Evolutionary conservation across 2,113 vertebrate genomes (phyloP), one percentile per base, ranked within the genome.

Genomic region (Leptodactylus fuscus): DNA sequence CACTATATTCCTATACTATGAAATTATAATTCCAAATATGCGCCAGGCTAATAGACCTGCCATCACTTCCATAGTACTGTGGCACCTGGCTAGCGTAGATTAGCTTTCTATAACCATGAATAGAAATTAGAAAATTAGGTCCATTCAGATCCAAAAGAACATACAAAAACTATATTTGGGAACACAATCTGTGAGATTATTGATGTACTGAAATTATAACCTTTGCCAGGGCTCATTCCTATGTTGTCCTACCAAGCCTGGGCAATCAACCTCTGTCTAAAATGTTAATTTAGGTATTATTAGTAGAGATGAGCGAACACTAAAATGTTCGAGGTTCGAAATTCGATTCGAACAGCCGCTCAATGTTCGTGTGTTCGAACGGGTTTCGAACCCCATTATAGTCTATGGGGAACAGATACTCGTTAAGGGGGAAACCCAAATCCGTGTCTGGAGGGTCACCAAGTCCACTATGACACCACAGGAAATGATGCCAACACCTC

Each of bases 41-140:
- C 38, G 24, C 38, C 3, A 73, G 70, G 38, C 70, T 73, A 46
- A 46, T 46, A 73, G 70, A 24, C 18, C 18, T 69, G 8, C 18
- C 38, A 27, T 69, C 36, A 22, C 34, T 69, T 69, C 65, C 65
- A 22, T 69, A 69, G 65, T 22, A 22, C 16, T 9, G 7, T 69
- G 32, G 29, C 65, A 69, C 65, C 65, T 69, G 65, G 65, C 65
- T 69, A 22, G 9, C 32, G 65, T 18, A 69, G 65, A 69, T 69
- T 69, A 69, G 65, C 34, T 69, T 38, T 7, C 34, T 69, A 69
- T 67, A 67, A 34, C 32, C 62, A 69, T 36, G 65, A 69, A 69
- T 69, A 69, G 65, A 38, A 69, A 22, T 36, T 22, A 22, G 34
- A 69, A 38, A 38, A 69, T 38, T 36, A 69, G 32, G 16, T 69